Conservation (phyloP, 2,113 vertebrate genomes). For the Piliocolobus tephrosceles region DNA sequence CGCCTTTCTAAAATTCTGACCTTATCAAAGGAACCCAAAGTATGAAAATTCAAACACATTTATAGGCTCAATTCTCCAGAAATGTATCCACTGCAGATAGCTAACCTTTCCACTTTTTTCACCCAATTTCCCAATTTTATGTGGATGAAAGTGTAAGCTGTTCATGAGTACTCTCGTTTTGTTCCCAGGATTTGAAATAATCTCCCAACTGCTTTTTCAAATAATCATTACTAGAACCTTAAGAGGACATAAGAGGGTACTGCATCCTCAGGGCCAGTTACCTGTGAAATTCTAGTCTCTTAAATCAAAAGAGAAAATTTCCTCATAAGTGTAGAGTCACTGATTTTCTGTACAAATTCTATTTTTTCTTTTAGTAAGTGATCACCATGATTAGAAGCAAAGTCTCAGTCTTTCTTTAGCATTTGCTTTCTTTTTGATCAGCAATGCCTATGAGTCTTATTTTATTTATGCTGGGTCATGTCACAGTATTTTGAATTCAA, state of each 20-base stretch:
- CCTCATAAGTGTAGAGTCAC: background rate
- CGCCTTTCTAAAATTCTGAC: constrained; percentile 62
- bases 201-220: constrained; percentile 43
- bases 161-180: constrained; percentile 24
- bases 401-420: background rate
- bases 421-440: constrained; percentile 33
- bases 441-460: background rate
- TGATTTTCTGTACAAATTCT: background rate
- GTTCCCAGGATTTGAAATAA: constrained; percentile 46
- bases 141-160: constrained; percentile 52
- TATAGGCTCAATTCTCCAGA: background rate
- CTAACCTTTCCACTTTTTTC: constrained; percentile 36
- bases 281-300: background rate
- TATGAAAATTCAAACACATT: constrained; percentile 41
- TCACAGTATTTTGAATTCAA: constrained; percentile 35
- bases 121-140: constrained; percentile 59
- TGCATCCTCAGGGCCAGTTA: background rate
- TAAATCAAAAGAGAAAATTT: constrained; percentile 1
- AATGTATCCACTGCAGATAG: constrained; percentile 14
- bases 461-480: background rate
- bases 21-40: constrained; percentile 65
- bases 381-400: background rate
- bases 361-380: background rate
- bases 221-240: constrained; percentile 26
- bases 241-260: background rate